These are phyloP conservation scores for Oedothorax gibbosus DNA, from an alignment of 1,140 invertebrate genomes.

Conservation along the genomic window DNA sequence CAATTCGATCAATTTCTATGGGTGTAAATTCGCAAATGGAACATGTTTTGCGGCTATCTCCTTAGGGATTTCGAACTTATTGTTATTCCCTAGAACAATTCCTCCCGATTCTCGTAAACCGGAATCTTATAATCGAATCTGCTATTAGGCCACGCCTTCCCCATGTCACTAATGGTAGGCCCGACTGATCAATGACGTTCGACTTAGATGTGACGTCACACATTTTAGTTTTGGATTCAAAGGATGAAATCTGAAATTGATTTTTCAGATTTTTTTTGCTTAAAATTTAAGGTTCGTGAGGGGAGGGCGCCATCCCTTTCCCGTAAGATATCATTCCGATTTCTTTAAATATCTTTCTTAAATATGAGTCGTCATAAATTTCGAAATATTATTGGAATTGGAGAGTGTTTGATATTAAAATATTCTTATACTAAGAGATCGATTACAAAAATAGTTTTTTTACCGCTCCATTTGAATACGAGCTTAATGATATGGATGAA, in stretches of 20 bases:
- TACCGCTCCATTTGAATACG: too few species aligned
- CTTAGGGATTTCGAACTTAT: constrained; percentile 10
- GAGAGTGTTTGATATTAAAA: too few species aligned
- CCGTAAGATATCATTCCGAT: too few species aligned
- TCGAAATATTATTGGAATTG: too few species aligned
- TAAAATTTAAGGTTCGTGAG: neutral
- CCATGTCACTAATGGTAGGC: constrained; percentile 28
- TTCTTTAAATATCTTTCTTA: too few species aligned
- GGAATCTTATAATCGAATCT: constrained; percentile 33
- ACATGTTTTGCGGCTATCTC: constrained; percentile 16
- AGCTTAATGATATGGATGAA: too few species aligned
- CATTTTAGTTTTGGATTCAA: constrained; percentile 26
- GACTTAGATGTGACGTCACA: neutral
- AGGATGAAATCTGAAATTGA: neutral
- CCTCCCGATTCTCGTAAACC: constrained; percentile 30
- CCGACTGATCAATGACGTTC: constrained; percentile 17
- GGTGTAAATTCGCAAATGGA: constrained; percentile 26
- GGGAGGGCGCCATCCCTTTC: neutral
- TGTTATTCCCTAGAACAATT: constrained; percentile 26
- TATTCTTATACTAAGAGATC: too few species aligned
- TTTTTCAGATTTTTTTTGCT: too few species aligned
- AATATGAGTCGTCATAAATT: too few species aligned
- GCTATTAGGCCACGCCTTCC: constrained; percentile 29
- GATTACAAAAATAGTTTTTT: too few species aligned
- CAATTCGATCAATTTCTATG: neutral